Base-by-base conservation (phyloP, 1,140 invertebrate genomes). In the Hycleus phaleratus region DNA sequence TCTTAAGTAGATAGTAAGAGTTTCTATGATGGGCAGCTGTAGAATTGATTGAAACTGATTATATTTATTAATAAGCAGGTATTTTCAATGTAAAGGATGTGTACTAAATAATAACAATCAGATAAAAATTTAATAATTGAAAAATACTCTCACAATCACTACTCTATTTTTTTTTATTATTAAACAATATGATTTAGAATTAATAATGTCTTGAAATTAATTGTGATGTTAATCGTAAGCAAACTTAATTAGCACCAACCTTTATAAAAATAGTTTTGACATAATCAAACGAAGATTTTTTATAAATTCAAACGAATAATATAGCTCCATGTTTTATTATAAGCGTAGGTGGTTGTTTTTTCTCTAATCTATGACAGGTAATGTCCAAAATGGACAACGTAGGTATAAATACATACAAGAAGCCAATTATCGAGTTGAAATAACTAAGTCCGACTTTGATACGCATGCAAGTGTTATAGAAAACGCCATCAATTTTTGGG, bases 211-310 rank as follows among this genome's bases (percentile, higher is more conserved):
- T 53, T 53, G 51, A 44, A 53, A 7, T 32, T 32, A 32, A 53
- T 32, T 53, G 45, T 53, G 38, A 53, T 53, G 51, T 53, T 53
- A 53, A 53, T 53, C 45, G 46, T 53, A 53, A 46, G 51, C 51
- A 53, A 53, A 53, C 42, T 46, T 45, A 53, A 53, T 53, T 53
- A 53, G 51, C 51, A 53, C 38, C 46, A 32, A 4, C 1, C 32
- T 32, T 32, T 32, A 32, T 5, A 32, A 32, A 5, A 32, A 32
- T 32, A 32, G 32, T 59, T 52, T 39, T 59, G 57, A 59, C 57
- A 59, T 59, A 59, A 59, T 59, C 53, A 53, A 59, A 44, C 49
- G 47, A 26, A 53, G 57, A n/a, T 59, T 32, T 53, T 59, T 59
- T 59, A 59, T 59, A 25, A 52, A 49, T 58, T 18, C 18, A 58